A percentile compares a stretch with the other conserved stretches of the same genome.
phyloP scores from a whole-genome alignment of 2,888 invertebrate species.

The Caenorhabditis sp. region DNA sequence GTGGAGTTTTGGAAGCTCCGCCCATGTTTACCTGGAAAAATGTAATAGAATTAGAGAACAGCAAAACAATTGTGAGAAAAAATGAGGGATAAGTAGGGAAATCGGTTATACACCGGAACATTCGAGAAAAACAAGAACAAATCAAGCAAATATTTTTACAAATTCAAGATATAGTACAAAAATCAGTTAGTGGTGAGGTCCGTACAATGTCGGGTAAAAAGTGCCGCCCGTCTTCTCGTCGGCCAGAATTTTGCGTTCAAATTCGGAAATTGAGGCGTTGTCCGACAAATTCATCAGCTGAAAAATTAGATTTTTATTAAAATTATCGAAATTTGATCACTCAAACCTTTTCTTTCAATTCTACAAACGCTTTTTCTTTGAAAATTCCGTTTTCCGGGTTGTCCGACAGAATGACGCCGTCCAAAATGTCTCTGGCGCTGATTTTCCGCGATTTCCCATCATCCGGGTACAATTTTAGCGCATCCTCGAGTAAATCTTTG shows the following conservation, averaged over 20 bases:
- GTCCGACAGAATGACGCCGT: constrained; percentile 6
- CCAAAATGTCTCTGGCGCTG: constrained; percentile 16
- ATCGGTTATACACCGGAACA: too few relatives aligned
- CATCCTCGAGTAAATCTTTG: constrained; percentile 35
- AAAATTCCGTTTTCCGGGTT: constrained; percentile 6
- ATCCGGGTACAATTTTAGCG: constrained; percentile 19
- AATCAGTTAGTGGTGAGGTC: too few relatives aligned
- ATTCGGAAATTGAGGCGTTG: too few relatives aligned
- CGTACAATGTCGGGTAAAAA: too few relatives aligned
- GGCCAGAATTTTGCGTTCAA: too few relatives aligned
- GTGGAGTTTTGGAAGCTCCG: constrained; percentile 9
- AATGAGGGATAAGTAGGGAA: not conserved
- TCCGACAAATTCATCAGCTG: too few relatives aligned
- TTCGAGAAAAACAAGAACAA: too few relatives aligned
- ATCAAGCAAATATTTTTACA: too few relatives aligned
- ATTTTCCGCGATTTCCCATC: constrained; percentile 12
- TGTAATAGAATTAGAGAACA: not conserved
- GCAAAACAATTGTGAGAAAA: not conserved
- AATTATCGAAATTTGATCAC: not conserved
- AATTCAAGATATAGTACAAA: too few relatives aligned
- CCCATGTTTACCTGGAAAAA: constrained; percentile 14
- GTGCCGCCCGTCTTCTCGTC: too few relatives aligned
- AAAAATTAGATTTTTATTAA: not conserved
- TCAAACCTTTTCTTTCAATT: constrained; percentile 23
- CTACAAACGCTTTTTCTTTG: constrained; percentile 26